Conservation (phyloP, 2,888 invertebrate species). For the Bembecia ichneumoniformis region DNA sequence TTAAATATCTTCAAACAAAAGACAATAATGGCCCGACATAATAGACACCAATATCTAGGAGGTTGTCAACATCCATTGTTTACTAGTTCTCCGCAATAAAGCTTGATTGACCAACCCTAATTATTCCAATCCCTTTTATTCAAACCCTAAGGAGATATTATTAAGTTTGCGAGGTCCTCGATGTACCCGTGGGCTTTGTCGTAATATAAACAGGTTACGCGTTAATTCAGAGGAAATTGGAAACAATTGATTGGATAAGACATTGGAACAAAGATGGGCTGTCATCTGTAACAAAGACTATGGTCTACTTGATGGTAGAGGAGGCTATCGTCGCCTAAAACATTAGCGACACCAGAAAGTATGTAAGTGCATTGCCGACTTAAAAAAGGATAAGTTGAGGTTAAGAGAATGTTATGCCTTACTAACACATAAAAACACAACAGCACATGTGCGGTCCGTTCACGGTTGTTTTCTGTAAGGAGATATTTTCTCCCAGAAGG, state of each 20-base stretch:
- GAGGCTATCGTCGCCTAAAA: neutral
- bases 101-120: constrained; percentile 4
- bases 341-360: neutral
- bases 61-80: constrained; percentile 3
- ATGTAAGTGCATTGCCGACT: too few relatives aligned
- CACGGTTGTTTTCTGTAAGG: too few relatives aligned
- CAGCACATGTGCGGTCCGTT: too few relatives aligned
- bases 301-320: neutral
- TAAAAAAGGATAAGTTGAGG: too few relatives aligned
- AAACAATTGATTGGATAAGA: neutral
- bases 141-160: neutral
- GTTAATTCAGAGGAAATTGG: neutral
- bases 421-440: too few relatives aligned
- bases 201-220: neutral
- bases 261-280: neutral
- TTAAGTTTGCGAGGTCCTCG: neutral
- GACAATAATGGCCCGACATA: too few relatives aligned
- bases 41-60: neutral
- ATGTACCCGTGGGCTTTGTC: neutral
- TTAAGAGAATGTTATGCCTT: too few relatives aligned
- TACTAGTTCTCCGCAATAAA: constrained; percentile 1
- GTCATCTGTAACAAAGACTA: too few relatives aligned
- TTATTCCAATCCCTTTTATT: constrained; percentile 1
- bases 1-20: too few relatives aligned
- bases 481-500: too few relatives aligned